Evolutionary conservation across 2,113 vertebrate species (phyloP).

Genomic region (Globicephala melas): DNA sequence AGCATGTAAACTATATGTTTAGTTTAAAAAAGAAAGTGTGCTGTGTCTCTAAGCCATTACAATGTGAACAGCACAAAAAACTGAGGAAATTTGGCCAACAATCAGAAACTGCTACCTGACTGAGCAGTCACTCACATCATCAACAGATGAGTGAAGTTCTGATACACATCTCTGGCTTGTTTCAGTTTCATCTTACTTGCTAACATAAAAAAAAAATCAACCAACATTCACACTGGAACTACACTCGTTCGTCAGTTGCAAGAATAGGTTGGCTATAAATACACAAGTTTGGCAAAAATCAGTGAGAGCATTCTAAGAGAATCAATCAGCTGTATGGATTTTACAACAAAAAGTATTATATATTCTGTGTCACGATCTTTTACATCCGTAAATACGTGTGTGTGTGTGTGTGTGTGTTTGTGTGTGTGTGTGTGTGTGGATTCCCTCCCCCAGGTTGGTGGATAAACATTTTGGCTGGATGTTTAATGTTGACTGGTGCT

Average conservation of each 20-base stretch:
- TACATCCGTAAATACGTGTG: neutral
- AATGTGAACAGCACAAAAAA: neutral
- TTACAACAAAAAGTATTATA: neutral
- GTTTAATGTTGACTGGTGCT: neutral
- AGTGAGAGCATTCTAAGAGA: neutral
- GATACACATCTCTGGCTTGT: neutral
- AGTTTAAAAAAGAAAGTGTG: neutral
- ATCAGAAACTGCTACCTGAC: neutral
- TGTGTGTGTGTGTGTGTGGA: too few species aligned
- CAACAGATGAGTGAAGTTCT: neutral
- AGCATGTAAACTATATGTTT: neutral
- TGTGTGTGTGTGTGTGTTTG: too few species aligned
- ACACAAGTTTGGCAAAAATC: neutral
- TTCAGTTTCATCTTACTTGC: neutral
- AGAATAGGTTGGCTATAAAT: neutral
- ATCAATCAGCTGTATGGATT: neutral
- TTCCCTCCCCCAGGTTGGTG: neutral
- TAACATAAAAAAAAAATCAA: neutral
- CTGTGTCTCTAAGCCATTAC: neutral
- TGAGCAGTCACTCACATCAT: neutral
- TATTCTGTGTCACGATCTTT: neutral
- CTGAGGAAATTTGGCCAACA: rapidly evolving
- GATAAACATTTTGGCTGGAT: neutral
- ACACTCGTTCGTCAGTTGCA: neutral
- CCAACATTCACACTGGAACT: neutral